These are phyloP conservation scores for Nycticryphes semicollaris DNA, from an alignment of 2,113 vertebrate genomes.

Conservation along the genomic window DNA sequence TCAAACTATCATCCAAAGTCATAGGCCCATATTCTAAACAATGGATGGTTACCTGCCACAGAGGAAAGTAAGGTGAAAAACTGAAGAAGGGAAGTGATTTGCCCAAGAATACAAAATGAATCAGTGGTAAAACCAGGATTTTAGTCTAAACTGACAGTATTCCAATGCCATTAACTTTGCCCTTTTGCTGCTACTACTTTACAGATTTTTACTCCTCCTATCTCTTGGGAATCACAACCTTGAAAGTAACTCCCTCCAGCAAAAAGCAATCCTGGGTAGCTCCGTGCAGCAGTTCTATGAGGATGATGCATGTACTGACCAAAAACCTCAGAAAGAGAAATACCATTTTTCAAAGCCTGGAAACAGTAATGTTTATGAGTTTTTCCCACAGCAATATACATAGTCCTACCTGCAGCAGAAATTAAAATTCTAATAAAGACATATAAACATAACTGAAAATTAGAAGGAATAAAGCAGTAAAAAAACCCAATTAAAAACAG, in stretches of 20 bases:
- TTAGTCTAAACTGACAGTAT: background rate
- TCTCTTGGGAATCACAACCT: background rate
- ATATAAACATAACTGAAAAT: background rate
- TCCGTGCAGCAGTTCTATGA: background rate
- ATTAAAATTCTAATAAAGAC: background rate
- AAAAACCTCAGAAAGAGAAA: background rate
- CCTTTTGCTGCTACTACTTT: background rate
- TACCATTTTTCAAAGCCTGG: background rate
- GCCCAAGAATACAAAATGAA: background rate
- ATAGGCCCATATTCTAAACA: background rate
- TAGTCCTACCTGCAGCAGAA: background rate
- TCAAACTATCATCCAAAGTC: background rate
- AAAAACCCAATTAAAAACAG: background rate
- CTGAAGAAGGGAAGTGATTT: background rate
- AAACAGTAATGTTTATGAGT: background rate
- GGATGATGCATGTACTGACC: rapidly evolving
- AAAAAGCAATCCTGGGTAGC: background rate
- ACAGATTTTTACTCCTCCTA: background rate
- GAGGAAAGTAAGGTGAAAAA: background rate
- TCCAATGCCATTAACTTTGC: background rate
- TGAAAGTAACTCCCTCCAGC: background rate
- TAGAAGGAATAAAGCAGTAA: background rate
- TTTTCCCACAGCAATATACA: background rate
- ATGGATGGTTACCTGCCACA: background rate
- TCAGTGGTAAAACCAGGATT: background rate